Base-by-base conservation (phyloP, 2,113 vertebrate genomes). In the Oncorhynchus tshawytscha region DNA sequence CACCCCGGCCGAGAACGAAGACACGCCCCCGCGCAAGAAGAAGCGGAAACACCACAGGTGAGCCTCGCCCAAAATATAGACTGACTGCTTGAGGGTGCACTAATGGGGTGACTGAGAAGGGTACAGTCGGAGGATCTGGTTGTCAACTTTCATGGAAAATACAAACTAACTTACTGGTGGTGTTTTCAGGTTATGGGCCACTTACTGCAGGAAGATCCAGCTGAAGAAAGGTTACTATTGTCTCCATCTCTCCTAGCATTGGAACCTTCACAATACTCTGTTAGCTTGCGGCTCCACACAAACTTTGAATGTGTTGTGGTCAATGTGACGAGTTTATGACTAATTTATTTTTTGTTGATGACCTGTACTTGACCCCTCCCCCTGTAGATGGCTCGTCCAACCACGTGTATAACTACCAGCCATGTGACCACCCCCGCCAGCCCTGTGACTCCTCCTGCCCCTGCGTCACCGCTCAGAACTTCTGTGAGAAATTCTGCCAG, bases 401-500 rank as follows among this genome's bases (percentile, higher is more conserved):
- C 91, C 98, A 99, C 29, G 98, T 99, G 87, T 99, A 99, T 86
- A 99, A 99, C 89, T 99, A 99, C 88, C 98, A 99, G 88, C 98
- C 98, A 13, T 99, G 98, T 88, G 98, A 99, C 91, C 98, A 99
- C 74, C 98, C 98, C 0, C 94, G 96, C 1, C 98, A 99, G 90
- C 97, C 97, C 25, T 99, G 98, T 54, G 98, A 99, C 93, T 97
- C 95, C 74, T 97, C 98, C 9, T 99, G 98, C 77, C 98, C 98
- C 5, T 99, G 98, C 85, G 96, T 99, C 88, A 99, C 97, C 74
- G 97, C 98, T 20, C 98, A 99, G 77, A 99, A 99, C 91, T 99
- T 99, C 91, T 99, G 98, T 75, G 98, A 99, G 89, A 99, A 99
- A 92, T 99, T 99, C 87, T 99, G 98, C 90, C 98, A 99, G 88